Conservation (phyloP, 2,113 vertebrate genomes). For the Gasterosteus aculeatus region DNA sequence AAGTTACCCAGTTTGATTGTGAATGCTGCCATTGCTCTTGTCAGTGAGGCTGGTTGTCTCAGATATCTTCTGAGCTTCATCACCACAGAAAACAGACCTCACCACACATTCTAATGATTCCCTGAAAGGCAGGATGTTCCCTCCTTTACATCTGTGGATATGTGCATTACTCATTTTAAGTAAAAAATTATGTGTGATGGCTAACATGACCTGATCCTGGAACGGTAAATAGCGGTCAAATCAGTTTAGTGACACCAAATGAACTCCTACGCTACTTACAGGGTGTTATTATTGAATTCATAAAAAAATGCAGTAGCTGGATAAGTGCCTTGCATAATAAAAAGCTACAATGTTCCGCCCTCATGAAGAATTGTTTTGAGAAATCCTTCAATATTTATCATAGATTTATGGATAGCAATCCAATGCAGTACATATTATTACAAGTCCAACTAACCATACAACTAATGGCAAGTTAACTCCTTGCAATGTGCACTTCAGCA, state of each 20-base stretch:
- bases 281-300: slow-evolving; percentile 2
- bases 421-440: not conserved
- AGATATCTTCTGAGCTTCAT: slow-evolving; percentile 66
- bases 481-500: slow-evolving; percentile 1
- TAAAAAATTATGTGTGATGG: slow-evolving; percentile 26
- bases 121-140: slow-evolving; percentile 68
- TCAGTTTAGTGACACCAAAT: slow-evolving; percentile 25
- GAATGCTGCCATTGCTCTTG: slow-evolving; percentile 49
- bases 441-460: not conserved
- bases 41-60: slow-evolving; percentile 60
- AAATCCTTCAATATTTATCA: not conserved
- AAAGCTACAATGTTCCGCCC: not conserved
- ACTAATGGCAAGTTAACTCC: not conserved
- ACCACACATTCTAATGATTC: slow-evolving; percentile 64
- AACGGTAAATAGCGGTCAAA: not conserved
- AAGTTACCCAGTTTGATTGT: slow-evolving; percentile 42
- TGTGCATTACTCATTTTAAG: not conserved
- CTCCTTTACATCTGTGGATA: slow-evolving; percentile 18
- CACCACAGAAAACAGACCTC: slow-evolving; percentile 65
- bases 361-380: not conserved
- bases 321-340: not conserved
- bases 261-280: slow-evolving; percentile 13
- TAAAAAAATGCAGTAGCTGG: not conserved
- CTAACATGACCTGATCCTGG: slow-evolving; percentile 21
- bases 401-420: not conserved